Evolutionary conservation across 2,113 vertebrate species (phyloP).

Genomic region (Potamarius usumacintae): DNA sequence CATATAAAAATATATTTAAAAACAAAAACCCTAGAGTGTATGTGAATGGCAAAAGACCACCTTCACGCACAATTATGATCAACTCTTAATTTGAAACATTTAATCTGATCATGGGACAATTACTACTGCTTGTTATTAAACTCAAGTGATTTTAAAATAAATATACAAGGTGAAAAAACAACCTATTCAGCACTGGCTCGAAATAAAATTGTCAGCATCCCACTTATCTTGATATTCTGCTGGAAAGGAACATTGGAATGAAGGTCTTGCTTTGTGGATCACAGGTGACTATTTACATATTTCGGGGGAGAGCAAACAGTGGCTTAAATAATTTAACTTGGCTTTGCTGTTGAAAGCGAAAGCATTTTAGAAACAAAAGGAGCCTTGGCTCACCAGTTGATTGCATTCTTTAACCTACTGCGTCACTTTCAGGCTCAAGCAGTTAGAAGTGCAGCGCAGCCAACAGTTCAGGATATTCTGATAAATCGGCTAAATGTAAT

Average conservation of each 20-base stretch:
- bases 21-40: background rate
- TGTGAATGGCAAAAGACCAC: conserved; percentile 8
- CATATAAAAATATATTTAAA: conserved; percentile 46
- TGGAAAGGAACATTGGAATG: background rate
- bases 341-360: background rate
- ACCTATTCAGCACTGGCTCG: background rate
- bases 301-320: background rate
- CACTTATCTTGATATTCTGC: background rate
- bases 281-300: background rate
- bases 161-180: conserved; percentile 5
- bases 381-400: background rate
- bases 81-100: background rate
- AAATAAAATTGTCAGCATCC: background rate
- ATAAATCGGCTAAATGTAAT: background rate
- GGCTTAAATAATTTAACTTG: background rate
- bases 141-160: background rate
- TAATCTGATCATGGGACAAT: background rate
- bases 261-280: background rate
- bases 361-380: background rate
- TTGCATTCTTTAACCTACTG: background rate
- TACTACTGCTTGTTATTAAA: background rate
- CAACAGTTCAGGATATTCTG: background rate
- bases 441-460: background rate
- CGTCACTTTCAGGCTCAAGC: background rate
- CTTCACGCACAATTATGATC: conserved; percentile 23